These are phyloP conservation scores for Leptarthrus brevirostris DNA, from an alignment of 2,888 invertebrate species.

Conservation along the genomic window DNA sequence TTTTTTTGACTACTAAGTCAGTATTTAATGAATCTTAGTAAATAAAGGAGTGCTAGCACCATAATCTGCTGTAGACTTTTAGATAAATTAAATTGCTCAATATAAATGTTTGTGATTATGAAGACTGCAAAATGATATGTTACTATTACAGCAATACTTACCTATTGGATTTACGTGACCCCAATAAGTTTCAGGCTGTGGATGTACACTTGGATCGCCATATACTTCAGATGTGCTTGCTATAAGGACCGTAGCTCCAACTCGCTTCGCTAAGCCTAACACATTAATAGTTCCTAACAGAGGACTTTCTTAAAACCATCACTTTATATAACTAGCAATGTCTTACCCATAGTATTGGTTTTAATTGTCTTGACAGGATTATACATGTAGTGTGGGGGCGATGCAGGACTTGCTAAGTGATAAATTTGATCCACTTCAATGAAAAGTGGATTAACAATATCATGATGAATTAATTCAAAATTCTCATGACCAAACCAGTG, in stretches of 20 bases:
- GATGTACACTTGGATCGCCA: conserved; percentile 98
- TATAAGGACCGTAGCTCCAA: conserved; percentile 91
- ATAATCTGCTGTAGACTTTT: too few species aligned
- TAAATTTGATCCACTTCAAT: conserved; percentile 99
- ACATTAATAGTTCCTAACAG: conserved; percentile 84
- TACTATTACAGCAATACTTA: too few species aligned
- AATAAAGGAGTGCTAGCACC: too few species aligned
- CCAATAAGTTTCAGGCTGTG: conserved; percentile 98
- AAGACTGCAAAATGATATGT: too few species aligned
- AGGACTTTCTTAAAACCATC: too few species aligned
- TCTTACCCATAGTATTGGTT: conserved; percentile 88
- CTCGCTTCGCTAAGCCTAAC: conserved; percentile 90
- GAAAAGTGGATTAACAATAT: conserved; percentile 96
- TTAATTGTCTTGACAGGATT: conserved; percentile 99
- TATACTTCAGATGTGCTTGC: conserved; percentile 99
- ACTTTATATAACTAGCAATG: too few species aligned
- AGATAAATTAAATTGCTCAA: too few species aligned
- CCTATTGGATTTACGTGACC: conserved; percentile 99
- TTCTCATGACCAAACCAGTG: conserved; percentile 99
- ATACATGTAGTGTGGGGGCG: conserved; percentile 99
- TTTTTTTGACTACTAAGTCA: too few species aligned
- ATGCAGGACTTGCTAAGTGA: conserved; percentile 98
- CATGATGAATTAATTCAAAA: conserved; percentile 98
- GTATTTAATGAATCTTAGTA: too few species aligned
- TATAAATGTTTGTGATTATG: too few species aligned